A percentile compares a stretch with the other conserved stretches of the same genome.
Conservation (phyloP, 1,140 invertebrate genomes). For the Oncopodura yosiiana region DNA sequence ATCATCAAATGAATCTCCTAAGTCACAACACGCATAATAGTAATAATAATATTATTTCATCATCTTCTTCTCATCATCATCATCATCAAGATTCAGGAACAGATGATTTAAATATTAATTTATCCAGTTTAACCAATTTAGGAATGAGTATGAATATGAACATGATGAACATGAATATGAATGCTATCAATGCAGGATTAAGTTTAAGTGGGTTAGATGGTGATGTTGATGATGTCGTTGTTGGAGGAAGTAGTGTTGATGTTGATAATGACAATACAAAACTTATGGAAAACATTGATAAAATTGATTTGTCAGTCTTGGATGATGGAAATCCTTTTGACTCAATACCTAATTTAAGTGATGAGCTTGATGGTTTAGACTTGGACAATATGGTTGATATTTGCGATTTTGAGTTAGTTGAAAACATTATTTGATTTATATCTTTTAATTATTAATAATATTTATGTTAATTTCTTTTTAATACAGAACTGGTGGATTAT, state of each 20-base stretch:
- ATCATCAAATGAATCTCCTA: background rate
- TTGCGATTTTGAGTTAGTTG: conserved; percentile 32
- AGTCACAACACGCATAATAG: background rate
- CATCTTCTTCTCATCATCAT: background rate
- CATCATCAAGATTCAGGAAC: background rate
- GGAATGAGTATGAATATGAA: conserved; percentile 18
- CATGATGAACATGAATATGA: background rate
- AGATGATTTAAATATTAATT: conserved; percentile 18
- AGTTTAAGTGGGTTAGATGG: conserved; percentile 10
- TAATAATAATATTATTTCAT: too few species aligned
- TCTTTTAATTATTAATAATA: background rate
- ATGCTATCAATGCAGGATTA: background rate
- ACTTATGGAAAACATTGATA: conserved; percentile 23
- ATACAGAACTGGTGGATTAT: conserved; percentile 16
- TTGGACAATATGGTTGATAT: conserved; percentile 31
- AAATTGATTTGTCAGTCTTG: conserved; percentile 31
- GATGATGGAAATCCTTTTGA: conserved; percentile 35
- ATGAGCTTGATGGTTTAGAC: conserved; percentile 31
- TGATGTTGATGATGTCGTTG: conserved; percentile 6
- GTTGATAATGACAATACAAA: conserved; percentile 1
- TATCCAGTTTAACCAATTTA: background rate
- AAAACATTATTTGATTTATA: background rate
- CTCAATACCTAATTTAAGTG: conserved; percentile 34
- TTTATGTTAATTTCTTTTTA: background rate
- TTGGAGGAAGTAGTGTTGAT: conserved; percentile 2